phyloP scores from a whole-genome alignment of 2,797 vertebrate species.

The Bradypus variegatus region DNA sequence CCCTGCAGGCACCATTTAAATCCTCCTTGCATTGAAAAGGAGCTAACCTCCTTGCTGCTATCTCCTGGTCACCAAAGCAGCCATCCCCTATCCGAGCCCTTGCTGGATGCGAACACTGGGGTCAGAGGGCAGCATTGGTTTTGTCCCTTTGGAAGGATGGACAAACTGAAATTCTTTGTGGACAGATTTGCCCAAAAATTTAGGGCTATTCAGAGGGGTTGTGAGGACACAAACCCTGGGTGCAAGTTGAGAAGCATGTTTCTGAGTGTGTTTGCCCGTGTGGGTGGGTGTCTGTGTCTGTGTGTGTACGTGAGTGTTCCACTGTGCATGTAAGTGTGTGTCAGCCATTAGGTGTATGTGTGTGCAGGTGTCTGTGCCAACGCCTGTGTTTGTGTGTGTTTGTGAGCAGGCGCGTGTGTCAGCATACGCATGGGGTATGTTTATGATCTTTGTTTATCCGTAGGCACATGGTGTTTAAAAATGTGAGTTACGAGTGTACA shows the following conservation, averaged over 20 bases:
- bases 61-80: background rate
- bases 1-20: background rate
- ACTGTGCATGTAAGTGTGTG: background rate
- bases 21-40: background rate
- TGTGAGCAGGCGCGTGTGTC: too few species aligned
- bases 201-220: background rate
- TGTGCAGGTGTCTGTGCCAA: background rate
- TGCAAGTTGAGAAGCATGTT: background rate
- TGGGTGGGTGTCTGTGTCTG: background rate
- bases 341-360: background rate
- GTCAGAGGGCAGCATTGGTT: too few species aligned
- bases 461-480: background rate
- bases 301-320: too few species aligned
- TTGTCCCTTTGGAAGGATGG: rapidly evolving
- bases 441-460: too few species aligned
- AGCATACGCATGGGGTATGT: too few species aligned
- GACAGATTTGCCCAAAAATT: background rate
- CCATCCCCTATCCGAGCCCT: background rate
- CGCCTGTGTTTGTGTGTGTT: background rate
- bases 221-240: background rate
- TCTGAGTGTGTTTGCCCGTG: background rate
- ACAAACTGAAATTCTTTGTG: background rate
- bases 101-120: too few species aligned
- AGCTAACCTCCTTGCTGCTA: background rate
- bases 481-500: background rate